Percentiles rank a stretch among this genome's conserved stretches.
phyloP scores from a whole-genome alignment of 2,797 vertebrate species.

The Todus mexicanus region DNA sequence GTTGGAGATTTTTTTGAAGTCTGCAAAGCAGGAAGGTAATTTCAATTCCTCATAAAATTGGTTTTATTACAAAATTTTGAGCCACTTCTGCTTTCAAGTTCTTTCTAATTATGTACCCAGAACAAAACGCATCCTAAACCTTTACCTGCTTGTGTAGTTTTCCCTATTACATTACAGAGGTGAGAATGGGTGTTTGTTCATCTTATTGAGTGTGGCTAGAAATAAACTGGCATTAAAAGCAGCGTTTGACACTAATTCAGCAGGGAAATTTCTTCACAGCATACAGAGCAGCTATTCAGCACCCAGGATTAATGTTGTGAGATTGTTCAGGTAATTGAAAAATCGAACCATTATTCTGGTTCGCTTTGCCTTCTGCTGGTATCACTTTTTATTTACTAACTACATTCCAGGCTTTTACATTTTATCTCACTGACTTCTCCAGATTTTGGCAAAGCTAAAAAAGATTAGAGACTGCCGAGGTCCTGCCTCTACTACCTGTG shows the following conservation, averaged over 20 bases:
- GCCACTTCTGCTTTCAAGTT: neutral
- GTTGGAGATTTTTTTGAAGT: rapidly evolving
- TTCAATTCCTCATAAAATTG: neutral
- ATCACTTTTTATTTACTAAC: neutral
- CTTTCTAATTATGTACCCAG: neutral
- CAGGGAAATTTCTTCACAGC: neutral
- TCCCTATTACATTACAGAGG: neutral
- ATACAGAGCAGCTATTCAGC: neutral
- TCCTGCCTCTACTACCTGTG: neutral
- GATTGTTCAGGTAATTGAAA: neutral
- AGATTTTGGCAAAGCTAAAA: neutral
- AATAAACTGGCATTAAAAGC: neutral
- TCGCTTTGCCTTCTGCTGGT: neutral
- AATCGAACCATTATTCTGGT: neutral
- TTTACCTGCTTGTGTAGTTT: neutral
- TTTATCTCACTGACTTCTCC: neutral
- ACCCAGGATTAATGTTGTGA: neutral
- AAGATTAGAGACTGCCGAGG: neutral
- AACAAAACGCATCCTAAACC: neutral
- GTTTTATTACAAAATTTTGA: neutral
- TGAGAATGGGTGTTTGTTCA: neutral
- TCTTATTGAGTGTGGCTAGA: neutral
- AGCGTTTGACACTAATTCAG: neutral
- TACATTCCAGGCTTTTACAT: neutral
- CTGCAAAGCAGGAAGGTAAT: neutral